Base-by-base conservation (phyloP, 2,113 vertebrate genomes). In the Otus sunia region DNA sequence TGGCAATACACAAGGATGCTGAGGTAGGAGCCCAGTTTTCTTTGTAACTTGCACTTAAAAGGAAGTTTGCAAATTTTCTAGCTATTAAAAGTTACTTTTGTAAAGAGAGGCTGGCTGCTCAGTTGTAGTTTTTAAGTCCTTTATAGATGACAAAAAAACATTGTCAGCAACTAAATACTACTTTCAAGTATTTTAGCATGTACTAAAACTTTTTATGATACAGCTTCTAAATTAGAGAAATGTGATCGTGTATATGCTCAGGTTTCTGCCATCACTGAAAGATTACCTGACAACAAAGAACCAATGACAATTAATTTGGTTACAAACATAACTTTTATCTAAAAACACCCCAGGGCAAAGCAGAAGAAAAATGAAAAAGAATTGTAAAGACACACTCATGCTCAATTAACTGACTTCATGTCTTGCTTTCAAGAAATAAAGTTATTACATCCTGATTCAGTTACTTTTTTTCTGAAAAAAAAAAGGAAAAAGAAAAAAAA, bases 201-300 rank as follows among this genome's bases (percentile, higher is more conserved):
- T 60, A 87, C 56, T 93, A 81, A 91, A 91, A 78, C n/a, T 47
- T 50, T 86, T 89, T 91, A 94, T 81, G 73, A 60, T 50, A 72
- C 34, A 85, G 47, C 60, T 92, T 87, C 49, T 78, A 78, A 95
- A 92, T 85, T 84, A 92, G 64, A 91, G 52, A 87, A 81, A 88
- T 71, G 55, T 75, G 41, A 85, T 78, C 2, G 0, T 25, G 9
- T 64, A 87, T 2, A 2, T 89, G 53, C 34, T 85, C 45, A 86
- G 58, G 34, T 94, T 96, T 84, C 73, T 62, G 53, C 15, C 37
- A 78, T 85, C 47, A 89, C 5, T 63, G 26, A 87, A 91, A 87
- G 34, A 89, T 68, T 87, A 94, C 69, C 69, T 91, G 73, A 60
- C 47, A 89, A 67, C 21, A 84, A 74, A 84, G 60, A 94, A 91